phyloP scores from a whole-genome alignment of 2,113 vertebrate genomes.

The Salvator merianae region DNA sequence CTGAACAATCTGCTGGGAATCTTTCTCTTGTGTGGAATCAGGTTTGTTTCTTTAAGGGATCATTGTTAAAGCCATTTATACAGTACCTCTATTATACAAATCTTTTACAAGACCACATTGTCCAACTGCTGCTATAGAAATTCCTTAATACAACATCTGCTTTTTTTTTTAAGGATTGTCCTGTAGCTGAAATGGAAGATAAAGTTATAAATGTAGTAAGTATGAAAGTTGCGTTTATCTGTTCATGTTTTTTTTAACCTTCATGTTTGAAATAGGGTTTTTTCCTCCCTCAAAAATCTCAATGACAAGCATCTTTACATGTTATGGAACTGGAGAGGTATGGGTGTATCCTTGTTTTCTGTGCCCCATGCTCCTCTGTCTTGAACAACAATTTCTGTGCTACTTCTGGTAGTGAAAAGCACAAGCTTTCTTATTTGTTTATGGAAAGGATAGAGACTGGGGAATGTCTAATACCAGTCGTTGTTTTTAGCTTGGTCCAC shows the following conservation, averaged over 20 bases:
- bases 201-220: constrained; percentile 95
- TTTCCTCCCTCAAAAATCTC: fast-evolving
- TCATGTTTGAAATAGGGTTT: not conserved
- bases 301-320: not conserved
- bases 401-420: not conserved
- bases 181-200: constrained; percentile 95
- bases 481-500: not conserved
- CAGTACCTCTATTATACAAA: not conserved
- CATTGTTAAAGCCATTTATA: not conserved
- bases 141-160: not conserved
- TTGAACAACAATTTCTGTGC: not conserved
- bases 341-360: not conserved
- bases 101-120: not conserved
- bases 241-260: not conserved
- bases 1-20: not conserved
- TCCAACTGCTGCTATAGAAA: not conserved
- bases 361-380: not conserved
- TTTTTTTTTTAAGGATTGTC: constrained; percentile 84
- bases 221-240: constrained; percentile 56
- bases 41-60: not conserved
- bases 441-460: not conserved
- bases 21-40: not conserved
- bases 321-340: not conserved
- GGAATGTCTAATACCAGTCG: not conserved
- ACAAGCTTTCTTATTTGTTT: not conserved